Conservation (phyloP, 2,113 vertebrate species). For the Motacilla alba region DNA sequence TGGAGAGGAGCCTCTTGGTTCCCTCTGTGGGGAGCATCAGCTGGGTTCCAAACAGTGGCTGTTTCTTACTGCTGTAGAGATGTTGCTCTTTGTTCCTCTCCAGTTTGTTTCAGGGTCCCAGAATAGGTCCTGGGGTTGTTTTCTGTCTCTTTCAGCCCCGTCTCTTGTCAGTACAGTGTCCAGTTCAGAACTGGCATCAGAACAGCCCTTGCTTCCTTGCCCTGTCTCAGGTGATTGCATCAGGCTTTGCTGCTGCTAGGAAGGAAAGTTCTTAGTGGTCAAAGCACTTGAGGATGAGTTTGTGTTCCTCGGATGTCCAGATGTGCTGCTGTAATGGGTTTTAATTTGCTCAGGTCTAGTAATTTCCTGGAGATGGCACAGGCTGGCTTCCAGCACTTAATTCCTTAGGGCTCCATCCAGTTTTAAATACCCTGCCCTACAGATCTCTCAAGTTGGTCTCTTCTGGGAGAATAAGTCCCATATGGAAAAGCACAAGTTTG, state of each 20-base stretch:
- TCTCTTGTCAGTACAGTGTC: background rate
- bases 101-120: background rate
- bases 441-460: background rate
- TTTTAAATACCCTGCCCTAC: background rate
- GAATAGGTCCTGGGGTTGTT: background rate
- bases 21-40: background rate
- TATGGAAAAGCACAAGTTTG: background rate
- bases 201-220: background rate
- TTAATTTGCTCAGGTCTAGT: background rate
- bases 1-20: background rate
- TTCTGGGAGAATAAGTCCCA: background rate
- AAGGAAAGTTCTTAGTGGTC: background rate
- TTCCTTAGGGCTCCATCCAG: background rate
- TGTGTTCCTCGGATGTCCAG: background rate
- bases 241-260: background rate
- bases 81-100: accelerated
- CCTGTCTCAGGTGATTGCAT: background rate
- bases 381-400: background rate
- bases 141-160: background rate
- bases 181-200: accelerated
- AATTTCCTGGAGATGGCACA: background rate
- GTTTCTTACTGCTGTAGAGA: background rate
- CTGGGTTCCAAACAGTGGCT: background rate
- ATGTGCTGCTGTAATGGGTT: background rate
- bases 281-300: background rate